A percentile compares a stretch with the other conserved stretches of the same genome.
Conservation (phyloP, 2,888 invertebrate species). For the Orthonevra nobilis region DNA sequence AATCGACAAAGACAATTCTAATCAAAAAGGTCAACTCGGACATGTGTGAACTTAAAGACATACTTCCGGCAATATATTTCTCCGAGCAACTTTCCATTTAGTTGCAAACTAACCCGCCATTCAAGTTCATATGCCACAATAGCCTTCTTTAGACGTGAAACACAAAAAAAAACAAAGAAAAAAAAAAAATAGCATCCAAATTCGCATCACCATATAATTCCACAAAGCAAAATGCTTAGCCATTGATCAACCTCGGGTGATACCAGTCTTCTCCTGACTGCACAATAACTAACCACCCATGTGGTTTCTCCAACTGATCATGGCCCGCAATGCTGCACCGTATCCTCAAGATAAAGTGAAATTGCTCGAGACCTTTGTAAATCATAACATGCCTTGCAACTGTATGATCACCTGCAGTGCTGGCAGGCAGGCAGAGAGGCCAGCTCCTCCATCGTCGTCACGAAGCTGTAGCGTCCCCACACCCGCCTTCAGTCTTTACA, state of each 20-base stretch:
- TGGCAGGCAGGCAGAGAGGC: no score
- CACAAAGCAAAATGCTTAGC: constrained; percentile 16
- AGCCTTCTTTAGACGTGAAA: no score
- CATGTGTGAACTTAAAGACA: no score
- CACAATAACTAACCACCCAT: constrained; percentile 56
- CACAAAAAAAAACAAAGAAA: no score
- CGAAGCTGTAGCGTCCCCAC: constrained; percentile 29
- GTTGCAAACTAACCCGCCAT: no score
- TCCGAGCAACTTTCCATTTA: no score
- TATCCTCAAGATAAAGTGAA: constrained; percentile 58
- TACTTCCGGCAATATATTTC: no score
- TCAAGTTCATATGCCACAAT: no score
- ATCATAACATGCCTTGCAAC: constrained; percentile 65
- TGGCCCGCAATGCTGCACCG: constrained; percentile 14
- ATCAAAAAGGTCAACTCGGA: no score
- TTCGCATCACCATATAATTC: constrained; percentile 28
- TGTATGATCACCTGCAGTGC: constrained; percentile 67
- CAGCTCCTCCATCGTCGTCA: constrained; percentile 60
- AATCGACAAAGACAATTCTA: no score
- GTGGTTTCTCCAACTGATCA: constrained; percentile 45
- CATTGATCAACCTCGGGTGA: constrained; percentile 54
- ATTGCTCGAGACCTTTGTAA: constrained; percentile 65
- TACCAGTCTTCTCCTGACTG: constrained; percentile 30
- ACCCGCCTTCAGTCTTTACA: neutral
- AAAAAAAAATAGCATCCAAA: constrained; percentile 3